phyloP scores from a whole-genome alignment of 2,113 vertebrate genomes.

The Xerus inauris region DNA sequence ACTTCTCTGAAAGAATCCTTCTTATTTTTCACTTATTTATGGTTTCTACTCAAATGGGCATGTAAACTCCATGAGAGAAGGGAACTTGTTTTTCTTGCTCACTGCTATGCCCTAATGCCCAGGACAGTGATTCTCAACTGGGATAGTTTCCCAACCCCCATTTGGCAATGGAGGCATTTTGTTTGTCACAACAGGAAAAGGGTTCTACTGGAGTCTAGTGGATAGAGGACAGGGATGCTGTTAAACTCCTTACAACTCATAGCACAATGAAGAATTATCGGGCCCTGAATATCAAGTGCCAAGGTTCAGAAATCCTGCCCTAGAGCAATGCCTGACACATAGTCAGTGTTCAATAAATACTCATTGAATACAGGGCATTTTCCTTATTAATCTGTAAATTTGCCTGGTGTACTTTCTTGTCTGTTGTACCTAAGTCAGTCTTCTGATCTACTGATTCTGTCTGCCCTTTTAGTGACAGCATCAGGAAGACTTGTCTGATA shows the following conservation, averaged over 20 bases:
- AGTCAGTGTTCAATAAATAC: neutral
- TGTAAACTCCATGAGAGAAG: neutral
- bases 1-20: neutral
- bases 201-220: neutral
- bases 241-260: neutral
- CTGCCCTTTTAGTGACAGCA: neutral
- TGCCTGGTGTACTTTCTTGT: neutral
- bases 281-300: neutral
- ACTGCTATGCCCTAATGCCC: neutral
- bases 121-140: neutral
- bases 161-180: neutral
- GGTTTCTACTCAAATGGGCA: too few relatives aligned
- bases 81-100: neutral
- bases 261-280: neutral
- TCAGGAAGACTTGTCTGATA: neutral
- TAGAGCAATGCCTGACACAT: neutral
- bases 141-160: neutral
- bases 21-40: slow-evolving; percentile 1
- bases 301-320: neutral
- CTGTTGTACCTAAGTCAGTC: neutral
- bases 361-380: neutral
- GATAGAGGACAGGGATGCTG: neutral
- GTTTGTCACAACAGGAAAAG: neutral
- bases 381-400: neutral
- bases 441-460: neutral